Evolutionary conservation across 53 echinoderm and acorn worm species (phyloP), one percentile per base, ranked within the genome.

Genomic region (Temnopleurus reevesii): DNA sequence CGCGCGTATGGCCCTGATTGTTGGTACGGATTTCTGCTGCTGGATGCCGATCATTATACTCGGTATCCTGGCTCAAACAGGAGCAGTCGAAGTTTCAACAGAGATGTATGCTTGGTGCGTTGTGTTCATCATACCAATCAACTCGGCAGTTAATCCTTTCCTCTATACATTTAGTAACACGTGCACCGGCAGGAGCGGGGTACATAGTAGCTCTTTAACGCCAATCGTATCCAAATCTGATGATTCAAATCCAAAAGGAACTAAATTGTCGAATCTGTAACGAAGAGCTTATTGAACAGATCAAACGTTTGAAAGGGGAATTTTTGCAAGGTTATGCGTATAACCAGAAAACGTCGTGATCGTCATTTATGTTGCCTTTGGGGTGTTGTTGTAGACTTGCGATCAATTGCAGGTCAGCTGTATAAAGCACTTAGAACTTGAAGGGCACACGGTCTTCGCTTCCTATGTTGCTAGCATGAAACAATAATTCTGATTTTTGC

Each of bases 1-100:
- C 53, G 57, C 71, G 13, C 90, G 84, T 57, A 94, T 94, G 94
- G 91, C 90, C n/a, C 59, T 94, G 13, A 94, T 94, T 43, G 91
- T 94, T 24, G 91, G 89, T 19, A 94, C 94, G 3, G 94, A 94
- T 58, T 94, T 94, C 82, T 90, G 89, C 44, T 94, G 94, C 63
- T 94, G 94, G 94, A 91, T 94, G 45, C 94, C 94, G 17, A 89
- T 94, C n/a, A 92, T 92, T 12, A 91, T 92, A 43, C 88, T 94
- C 65, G 91, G 94, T 35, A 94, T 94, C 47, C 90, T 94, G 54
- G 31, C 89, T 43, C 92, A 92, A 51, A 45, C 90, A 0, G 92
- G 92, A 19, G 38, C 81, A 21, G 28, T 71, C 66, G 0, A 12
- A 34, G 45, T 87, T 1, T 65, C 88, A 31, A 66, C 65, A 3